phyloP scores from a whole-genome alignment of 2,888 invertebrate genomes.

The Nasonia oneida region DNA sequence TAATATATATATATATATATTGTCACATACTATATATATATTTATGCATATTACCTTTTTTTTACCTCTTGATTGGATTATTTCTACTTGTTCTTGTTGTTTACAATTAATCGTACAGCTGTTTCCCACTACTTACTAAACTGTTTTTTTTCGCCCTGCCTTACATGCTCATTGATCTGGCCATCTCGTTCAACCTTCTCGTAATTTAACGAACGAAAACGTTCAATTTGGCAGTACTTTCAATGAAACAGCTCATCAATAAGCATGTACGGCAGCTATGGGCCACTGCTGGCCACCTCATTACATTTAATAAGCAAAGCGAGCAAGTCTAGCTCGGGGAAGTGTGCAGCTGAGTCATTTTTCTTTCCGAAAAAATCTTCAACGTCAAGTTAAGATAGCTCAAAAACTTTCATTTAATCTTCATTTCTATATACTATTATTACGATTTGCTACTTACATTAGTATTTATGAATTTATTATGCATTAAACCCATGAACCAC shows the following conservation, averaged over 20 bases:
- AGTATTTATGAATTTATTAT: slow-evolving; percentile 72
- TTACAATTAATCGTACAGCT: slow-evolving; percentile 71
- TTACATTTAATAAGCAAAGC: slow-evolving; percentile 72
- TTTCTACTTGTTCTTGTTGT: slow-evolving; percentile 43
- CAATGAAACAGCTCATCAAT: slow-evolving; percentile 38
- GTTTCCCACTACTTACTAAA: slow-evolving; percentile 75
- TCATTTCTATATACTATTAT: slow-evolving; percentile 70
- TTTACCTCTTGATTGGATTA: slow-evolving; percentile 18
- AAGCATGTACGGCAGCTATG: slow-evolving; percentile 41
- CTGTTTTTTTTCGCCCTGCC: slow-evolving; percentile 63
- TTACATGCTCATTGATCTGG: slow-evolving; percentile 71
- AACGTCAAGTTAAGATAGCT: slow-evolving; percentile 68
- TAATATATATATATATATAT: slow-evolving; percentile 57
- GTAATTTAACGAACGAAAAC: neutral
- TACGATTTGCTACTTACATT: slow-evolving; percentile 66
- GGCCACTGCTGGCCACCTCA: slow-evolving; percentile 71
- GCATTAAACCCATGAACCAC: slow-evolving; percentile 72
- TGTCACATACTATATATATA: slow-evolving; percentile 60
- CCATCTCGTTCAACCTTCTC: neutral
- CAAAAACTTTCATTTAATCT: slow-evolving; percentile 70
- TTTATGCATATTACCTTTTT: slow-evolving; percentile 52
- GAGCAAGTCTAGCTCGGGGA: slow-evolving; percentile 73
- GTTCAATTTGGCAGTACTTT: slow-evolving; percentile 22
- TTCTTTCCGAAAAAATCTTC: slow-evolving; percentile 70
- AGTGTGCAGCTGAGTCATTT: slow-evolving; percentile 74